Evolutionary conservation across 35 echinoderm and acorn worm genomes (phyloP).

Genomic region (Apostichopus japonicus): DNA sequence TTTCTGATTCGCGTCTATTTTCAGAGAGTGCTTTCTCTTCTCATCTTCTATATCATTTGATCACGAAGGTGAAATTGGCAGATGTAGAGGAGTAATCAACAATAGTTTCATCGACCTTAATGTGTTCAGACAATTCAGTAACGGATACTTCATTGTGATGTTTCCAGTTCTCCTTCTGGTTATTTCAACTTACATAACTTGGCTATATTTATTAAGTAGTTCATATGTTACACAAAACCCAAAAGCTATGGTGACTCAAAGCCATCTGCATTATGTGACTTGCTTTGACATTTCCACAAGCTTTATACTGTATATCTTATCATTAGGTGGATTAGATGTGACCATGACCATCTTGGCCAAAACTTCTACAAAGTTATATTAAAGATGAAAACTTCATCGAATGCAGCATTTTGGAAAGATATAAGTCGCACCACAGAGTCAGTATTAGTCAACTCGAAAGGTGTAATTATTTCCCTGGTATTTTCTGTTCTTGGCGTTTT

Average conservation of each 20-base stretch:
- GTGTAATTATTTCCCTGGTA: background rate
- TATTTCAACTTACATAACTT: background rate
- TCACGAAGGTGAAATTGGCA: background rate
- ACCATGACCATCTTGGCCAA: background rate
- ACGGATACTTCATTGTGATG: background rate
- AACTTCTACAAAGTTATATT: background rate
- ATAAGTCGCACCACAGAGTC: background rate
- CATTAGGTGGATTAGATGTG: slow-evolving; percentile 9
- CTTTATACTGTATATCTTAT: background rate
- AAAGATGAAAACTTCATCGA: background rate
- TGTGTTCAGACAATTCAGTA: slow-evolving; percentile 20
- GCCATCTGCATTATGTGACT: background rate
- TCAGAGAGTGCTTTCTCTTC: slow-evolving; percentile 21
- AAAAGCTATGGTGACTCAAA: background rate
- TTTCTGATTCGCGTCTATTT: slow-evolving; percentile 10
- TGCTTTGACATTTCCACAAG: background rate
- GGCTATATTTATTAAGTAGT: background rate
- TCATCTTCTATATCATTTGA: slow-evolving; percentile 23
- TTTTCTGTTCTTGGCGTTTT: slow-evolving; percentile 20
- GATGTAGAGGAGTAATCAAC: slow-evolving; percentile 7
- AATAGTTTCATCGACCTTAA: background rate
- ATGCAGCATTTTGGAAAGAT: background rate
- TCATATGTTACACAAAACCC: background rate
- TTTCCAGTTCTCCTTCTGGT: background rate
- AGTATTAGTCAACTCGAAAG: background rate